Evolutionary conservation across 2,797 vertebrate genomes (phyloP).

Genomic region (Natrix natrix): DNA sequence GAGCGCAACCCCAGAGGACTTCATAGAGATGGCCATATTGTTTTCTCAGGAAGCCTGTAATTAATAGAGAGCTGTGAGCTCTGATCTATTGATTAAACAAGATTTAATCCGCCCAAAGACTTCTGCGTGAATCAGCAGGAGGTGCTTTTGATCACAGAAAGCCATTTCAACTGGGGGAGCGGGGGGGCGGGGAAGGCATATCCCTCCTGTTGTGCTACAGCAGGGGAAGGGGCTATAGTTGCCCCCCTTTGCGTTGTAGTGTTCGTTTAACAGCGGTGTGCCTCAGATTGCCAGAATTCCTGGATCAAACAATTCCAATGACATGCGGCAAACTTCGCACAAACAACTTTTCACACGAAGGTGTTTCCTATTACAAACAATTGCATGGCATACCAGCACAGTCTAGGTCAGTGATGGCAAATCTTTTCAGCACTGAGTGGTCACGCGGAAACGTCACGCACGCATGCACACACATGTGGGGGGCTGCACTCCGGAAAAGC

Average conservation of each 20-base stretch:
- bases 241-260: background rate
- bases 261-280: background rate
- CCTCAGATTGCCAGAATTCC: background rate
- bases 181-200: too few species aligned
- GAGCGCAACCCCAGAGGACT: background rate
- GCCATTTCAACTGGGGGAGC: background rate
- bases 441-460: too few species aligned
- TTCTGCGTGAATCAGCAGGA: background rate
- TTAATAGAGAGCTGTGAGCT: background rate
- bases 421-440: too few species aligned
- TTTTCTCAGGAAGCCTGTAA: background rate
- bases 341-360: background rate
- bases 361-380: background rate
- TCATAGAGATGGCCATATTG: background rate
- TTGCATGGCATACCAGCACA: background rate
- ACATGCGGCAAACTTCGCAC: background rate
- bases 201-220: background rate
- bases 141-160: background rate
- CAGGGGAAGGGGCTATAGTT: background rate
- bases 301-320: background rate
- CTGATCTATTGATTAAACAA: constrained; percentile 8
- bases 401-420: background rate
- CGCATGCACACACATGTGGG: too few species aligned
- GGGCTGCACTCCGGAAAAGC: too few species aligned
- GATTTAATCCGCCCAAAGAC: background rate